Evolutionary conservation across 2,888 invertebrate species (phyloP), one percentile per base, ranked within the genome.

Genomic region (Cryptus viduatorius): DNA sequence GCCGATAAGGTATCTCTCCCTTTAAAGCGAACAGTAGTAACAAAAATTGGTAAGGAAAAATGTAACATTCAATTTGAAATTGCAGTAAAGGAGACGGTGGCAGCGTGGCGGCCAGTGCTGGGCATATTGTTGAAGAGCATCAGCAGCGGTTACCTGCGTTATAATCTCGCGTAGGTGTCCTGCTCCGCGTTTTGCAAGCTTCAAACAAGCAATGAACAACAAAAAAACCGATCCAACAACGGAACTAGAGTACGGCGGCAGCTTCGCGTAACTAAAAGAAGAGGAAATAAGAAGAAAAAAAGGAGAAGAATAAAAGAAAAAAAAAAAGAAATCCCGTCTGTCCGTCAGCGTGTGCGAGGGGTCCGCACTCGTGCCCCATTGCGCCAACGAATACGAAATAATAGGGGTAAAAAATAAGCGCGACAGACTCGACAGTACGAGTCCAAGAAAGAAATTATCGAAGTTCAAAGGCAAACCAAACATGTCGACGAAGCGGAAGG

Each of bases 21-120:
- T 24, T 24, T 24, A 37, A 37, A 37, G 37, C 19, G 53, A 53
- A 10, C 7, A 19, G 7, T 19, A 8, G 16, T 53, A 8, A 16
- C 8, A 0, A 53, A 16, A 19, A 10, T 8, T 19, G 19, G 12
- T 24, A 56, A 7, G 1, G 5, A 50, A 14, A 69, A 19, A 64
- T 24, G 29, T 72, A 61, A 64, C 8, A 16, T 64, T 50, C 24
- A 14, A 59, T 50, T 46, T 67, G 73, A 80, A 86, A 84, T 95
- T 94, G 53, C 94, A 95, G 95, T 95, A 94, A 95, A 95, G 95
- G 95, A 95, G 94, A 95, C 94, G 94, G 94, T 95, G 95, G 94
- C 94, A 94, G 94, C 94, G 94, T 92, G 93, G 92, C 91, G 91
- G 92, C 91, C 91, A 89, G 89, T 91, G 89, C 88, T 92, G 92